Base-by-base conservation (phyloP, 2,797 vertebrate species). In the Lepus oiostolus region DNA sequence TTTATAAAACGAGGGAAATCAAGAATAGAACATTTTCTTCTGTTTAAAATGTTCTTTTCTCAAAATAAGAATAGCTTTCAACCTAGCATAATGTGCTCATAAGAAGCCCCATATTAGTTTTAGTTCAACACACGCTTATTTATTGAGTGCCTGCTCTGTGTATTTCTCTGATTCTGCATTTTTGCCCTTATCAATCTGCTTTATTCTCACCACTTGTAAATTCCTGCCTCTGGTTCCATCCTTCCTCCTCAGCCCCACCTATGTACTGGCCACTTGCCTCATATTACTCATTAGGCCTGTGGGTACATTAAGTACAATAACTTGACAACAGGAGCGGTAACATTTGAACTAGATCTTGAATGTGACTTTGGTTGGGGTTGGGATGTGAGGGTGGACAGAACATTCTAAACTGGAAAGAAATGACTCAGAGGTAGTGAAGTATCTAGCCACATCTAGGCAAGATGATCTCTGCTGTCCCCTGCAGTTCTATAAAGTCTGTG, bases 1-100 rank as follows among this genome's bases (percentile, higher is more conserved):
- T 35, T 82, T 70, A 58, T 75, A 81, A 83, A 95, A 65, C 19
- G 24, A 92, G 76, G 79, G 12, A 95, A 94, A 79, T 70, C 50
- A 22, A 60, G 38, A n/a, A 60, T 26, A 50, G 13, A 72, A 88
- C 52, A 8, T 13, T 35, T 91, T 79, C 24, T 89, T 6, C 30
- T 74, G 62, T 35, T 32, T 67, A 63, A 60, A 83, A 26, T 76
- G 17, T 14, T 68, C 63, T 81, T 85, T 76, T 24, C 60, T 92
- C 42, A 88, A 90, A 96, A 88, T 91, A 79, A 84, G 50, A 88
- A 82, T 65, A 54, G 0, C 58, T 95, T 94, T 94, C 93, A 65
- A 63, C 32, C 85, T 97, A 74, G 75, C 35, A 42, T 77, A 71
- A 79, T 21, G 72, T 0, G 79, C 54, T 72, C 35, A 85, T 85